A percentile compares a stretch with the other conserved stretches of the same genome.
phyloP scores from a whole-genome alignment of 2,113 vertebrate genomes.

The Sander lucioperca region DNA sequence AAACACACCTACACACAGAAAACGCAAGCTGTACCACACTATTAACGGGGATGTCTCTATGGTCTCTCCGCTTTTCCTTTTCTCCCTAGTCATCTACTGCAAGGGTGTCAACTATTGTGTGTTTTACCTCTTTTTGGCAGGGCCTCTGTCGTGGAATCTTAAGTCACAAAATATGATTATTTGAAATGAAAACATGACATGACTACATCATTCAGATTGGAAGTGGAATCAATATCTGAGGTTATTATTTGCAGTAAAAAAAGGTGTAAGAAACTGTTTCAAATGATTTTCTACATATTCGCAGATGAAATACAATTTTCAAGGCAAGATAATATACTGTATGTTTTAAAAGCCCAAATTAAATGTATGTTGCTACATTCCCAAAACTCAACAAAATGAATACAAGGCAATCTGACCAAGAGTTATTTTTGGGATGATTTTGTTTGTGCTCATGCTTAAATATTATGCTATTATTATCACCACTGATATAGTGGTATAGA shows the following conservation, averaged over 20 bases:
- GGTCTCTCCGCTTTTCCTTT: neutral
- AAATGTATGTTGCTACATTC: neutral
- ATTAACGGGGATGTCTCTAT: neutral
- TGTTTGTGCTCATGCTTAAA: neutral
- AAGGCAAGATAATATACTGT: neutral
- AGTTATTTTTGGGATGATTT: neutral
- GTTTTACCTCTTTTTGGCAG: constrained; percentile 4
- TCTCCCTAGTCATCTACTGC: neutral
- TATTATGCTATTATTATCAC: neutral
- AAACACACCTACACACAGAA: constrained; percentile 16
- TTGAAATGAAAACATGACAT: neutral
- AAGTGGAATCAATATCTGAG: neutral
- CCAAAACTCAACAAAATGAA: neutral
- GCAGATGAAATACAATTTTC: neutral
- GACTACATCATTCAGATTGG: neutral
- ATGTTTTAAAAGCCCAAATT: neutral
- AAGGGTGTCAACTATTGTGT: neutral
- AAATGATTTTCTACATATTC: neutral
- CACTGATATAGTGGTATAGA: too few species aligned
- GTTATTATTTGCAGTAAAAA: neutral
- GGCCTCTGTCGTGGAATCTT: neutral
- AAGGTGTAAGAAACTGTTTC: neutral
- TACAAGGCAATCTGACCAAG: neutral
- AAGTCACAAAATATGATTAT: neutral
- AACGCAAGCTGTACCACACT: neutral